phyloP scores from a whole-genome alignment of 2,888 invertebrate genomes.

The Hymenopus coronatus region DNA sequence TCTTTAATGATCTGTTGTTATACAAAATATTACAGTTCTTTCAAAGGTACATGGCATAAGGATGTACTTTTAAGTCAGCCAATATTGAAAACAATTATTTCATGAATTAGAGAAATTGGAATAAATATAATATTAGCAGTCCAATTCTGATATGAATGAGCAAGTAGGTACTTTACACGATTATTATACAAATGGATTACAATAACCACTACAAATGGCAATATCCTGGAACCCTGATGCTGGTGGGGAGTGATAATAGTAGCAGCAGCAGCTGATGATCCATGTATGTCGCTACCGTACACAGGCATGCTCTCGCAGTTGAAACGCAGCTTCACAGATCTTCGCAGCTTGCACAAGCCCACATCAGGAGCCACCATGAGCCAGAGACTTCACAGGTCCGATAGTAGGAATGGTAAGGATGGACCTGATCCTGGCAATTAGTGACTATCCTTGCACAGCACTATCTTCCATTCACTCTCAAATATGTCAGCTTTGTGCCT shows the following conservation, averaged over 20 bases:
- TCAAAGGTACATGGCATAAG: too few species aligned
- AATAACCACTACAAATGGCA: background rate
- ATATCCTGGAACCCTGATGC: background rate
- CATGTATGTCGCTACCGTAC: background rate
- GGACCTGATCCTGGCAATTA: background rate
- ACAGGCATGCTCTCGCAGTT: constrained; percentile 84
- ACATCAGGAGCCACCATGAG: constrained; percentile 31
- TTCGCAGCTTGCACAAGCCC: constrained; percentile 56
- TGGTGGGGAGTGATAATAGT: background rate
- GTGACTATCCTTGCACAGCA: background rate
- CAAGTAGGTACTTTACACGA: too few species aligned
- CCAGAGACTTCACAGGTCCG: constrained; percentile 30
- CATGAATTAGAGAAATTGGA: too few species aligned
- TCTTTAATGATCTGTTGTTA: too few species aligned
- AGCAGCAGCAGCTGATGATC: background rate
- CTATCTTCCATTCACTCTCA: background rate
- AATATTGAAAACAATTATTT: too few species aligned
- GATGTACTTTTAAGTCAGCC: too few species aligned
- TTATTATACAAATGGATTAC: too few species aligned
- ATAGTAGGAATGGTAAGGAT: background rate
- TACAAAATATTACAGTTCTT: too few species aligned
- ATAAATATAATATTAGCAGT: too few species aligned
- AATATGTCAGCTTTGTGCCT: too few species aligned
- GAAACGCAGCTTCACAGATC: constrained; percentile 85
- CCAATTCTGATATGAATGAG: too few species aligned